Evolutionary conservation across 1,140 invertebrate species (phyloP).

Genomic region (Drosophila lacteicornis): DNA sequence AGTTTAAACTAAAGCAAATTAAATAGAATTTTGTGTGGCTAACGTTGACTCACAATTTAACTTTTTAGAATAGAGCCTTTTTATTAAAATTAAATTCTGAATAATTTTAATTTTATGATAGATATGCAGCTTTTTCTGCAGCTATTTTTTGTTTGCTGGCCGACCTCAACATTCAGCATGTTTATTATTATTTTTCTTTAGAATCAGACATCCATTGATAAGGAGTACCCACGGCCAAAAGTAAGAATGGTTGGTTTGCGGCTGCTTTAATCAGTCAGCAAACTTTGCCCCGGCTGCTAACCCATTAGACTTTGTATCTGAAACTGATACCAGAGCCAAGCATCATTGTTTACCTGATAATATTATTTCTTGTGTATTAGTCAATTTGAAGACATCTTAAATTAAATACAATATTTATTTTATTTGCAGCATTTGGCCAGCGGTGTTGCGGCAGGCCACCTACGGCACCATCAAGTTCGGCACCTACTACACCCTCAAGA

Average conservation of each 20-base stretch:
- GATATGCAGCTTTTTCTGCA: not conserved
- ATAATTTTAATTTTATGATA: not conserved
- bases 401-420: not conserved
- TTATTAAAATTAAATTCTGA: not conserved
- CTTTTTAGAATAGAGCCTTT: too few species aligned
- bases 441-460: conserved; percentile 95
- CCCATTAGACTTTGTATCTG: conserved; percentile 56
- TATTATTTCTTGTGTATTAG: not conserved
- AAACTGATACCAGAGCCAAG: conserved; percentile 15
- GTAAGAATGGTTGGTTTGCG: conserved; percentile 31
- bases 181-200: conserved; percentile 10
- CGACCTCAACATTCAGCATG: not conserved
- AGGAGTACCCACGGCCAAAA: conserved; percentile 17
- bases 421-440: conserved; percentile 93
- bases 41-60: too few species aligned
- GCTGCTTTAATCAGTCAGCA: conserved; percentile 38
- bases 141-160: too few species aligned
- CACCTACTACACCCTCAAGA: conserved; percentile 96
- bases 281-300: conserved; percentile 61
- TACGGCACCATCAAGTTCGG: conserved; percentile 99
- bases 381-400: too few species aligned
- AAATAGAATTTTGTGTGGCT: too few species aligned
- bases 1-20: not conserved
- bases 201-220: conserved; percentile 41
- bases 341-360: not conserved